Evolutionary conservation across 2,113 vertebrate genomes (phyloP), one percentile per base, ranked within the genome.

Genomic region (Melanerpes aurifrons): DNA sequence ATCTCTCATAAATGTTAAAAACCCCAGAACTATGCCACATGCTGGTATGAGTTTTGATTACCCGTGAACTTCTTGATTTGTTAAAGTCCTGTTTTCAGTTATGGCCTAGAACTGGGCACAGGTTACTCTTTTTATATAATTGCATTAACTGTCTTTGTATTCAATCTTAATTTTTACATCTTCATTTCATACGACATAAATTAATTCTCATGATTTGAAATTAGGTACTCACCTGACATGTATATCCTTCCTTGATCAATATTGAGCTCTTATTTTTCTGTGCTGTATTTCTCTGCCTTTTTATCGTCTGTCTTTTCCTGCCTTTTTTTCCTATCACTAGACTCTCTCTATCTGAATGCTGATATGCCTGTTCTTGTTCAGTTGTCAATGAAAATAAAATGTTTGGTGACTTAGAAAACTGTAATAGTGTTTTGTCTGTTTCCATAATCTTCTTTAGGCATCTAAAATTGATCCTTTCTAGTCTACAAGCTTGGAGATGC

Each of bases 21-120:
- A 3, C 0, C 3, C 20, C 48, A 9, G 21, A 50, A 12, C n/a
- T 12, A 53, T 29, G 16, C 7, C 26, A 80, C 6, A 18, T 6
- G 37, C 18, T 29, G 7, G 5, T 37, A 53, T 37, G 4, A 75
- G 20, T 56, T 69, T 68, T 58, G 32, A 69, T 74, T 61, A 54
- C 11, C 26, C 5, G 20, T 76, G 9, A 18, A 24, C 4, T 59
- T 63, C 9, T 48, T 57, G 24, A 31, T 45, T n/a, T 50, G 2
- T 15, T 43, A 6, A 66, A 24, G 7, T 61, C 9, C 17, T 8
- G 0, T 82, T 76, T 29, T 37, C 25, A 71, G 28, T 81, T 62
- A 37, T 29, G 15, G 50, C 15, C 22, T 16, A 25, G 29, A 56
- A 29, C 17, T 72, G 6, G 8, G 11, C 24, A 73, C 7, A 77